Conservation (phyloP, 2,113 vertebrate species). For the Ceyx melanurus region DNA sequence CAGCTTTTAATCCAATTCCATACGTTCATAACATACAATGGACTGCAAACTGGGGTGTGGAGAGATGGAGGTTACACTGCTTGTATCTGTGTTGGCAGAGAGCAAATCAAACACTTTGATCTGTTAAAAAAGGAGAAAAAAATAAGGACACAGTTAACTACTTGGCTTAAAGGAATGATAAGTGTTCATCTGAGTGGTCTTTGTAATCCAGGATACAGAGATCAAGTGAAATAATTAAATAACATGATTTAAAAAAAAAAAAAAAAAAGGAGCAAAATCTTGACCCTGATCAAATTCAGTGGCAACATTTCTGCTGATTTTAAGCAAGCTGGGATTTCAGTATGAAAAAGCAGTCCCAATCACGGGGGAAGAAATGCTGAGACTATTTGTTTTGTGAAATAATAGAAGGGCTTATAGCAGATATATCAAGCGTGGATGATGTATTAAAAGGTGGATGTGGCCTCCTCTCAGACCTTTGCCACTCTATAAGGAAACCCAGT, state of each 20-base stretch:
- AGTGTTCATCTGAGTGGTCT: not conserved
- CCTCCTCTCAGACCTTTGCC: not conserved
- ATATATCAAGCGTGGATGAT: not conserved
- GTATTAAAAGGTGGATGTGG: not conserved
- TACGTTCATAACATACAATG: not conserved
- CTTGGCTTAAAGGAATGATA: not conserved
- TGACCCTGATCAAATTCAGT: not conserved
- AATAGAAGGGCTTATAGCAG: not conserved
- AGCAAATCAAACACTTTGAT: not conserved
- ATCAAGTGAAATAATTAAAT: not conserved
- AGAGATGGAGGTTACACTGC: not conserved
- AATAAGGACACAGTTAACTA: not conserved
- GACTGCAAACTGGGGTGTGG: not conserved
- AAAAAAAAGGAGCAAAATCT: not conserved
- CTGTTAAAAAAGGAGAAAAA: not conserved
- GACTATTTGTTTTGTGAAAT: not conserved
- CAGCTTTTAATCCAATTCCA: slow-evolving; percentile 38
- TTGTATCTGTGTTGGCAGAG: not conserved
- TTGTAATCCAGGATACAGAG: not conserved
- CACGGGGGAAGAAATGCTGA: not conserved
- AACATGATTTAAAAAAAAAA: not conserved
- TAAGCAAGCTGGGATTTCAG: not conserved
- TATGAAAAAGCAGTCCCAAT: not conserved
- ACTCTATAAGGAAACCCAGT: not conserved
- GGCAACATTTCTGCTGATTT: not conserved